Conservation (phyloP, 2,888 invertebrate genomes). For the Carcina quercana region DNA sequence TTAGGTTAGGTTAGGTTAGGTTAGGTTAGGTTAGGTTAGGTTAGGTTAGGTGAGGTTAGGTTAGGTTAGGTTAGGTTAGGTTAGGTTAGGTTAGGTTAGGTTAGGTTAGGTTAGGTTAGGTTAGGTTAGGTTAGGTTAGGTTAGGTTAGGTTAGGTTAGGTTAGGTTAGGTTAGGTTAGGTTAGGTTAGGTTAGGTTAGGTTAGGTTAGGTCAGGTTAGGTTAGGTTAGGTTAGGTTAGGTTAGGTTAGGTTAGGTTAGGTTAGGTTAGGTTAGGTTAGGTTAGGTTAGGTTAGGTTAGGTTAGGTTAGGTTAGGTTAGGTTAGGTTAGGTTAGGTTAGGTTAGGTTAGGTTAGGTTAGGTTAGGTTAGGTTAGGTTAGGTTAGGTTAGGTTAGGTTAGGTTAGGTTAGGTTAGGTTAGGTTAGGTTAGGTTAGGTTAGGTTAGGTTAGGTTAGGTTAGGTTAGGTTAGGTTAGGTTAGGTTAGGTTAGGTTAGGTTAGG, state of each 20-base stretch:
- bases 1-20: constrained; percentile 2
- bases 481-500: background rate
- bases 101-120: background rate
- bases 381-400: constrained; percentile 16
- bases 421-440: constrained; percentile 13
- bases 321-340: background rate
- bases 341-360: constrained; percentile 5
- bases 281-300: background rate
- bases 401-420: constrained; percentile 14
- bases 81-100: background rate
- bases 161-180: constrained; percentile 3
- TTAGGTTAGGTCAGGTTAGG: background rate
- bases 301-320: background rate
- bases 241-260: background rate
- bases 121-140: constrained; percentile 7
- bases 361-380: constrained; percentile 16
- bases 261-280: background rate
- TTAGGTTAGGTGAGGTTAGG: background rate
- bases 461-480: background rate
- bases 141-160: constrained; percentile 7
- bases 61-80: background rate
- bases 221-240: background rate
- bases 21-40: background rate
- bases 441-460: constrained; percentile 13
- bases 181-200: constrained; percentile 1